phyloP scores from a whole-genome alignment of 1,140 invertebrate genomes.

The Pemphigus obesinymphae region DNA sequence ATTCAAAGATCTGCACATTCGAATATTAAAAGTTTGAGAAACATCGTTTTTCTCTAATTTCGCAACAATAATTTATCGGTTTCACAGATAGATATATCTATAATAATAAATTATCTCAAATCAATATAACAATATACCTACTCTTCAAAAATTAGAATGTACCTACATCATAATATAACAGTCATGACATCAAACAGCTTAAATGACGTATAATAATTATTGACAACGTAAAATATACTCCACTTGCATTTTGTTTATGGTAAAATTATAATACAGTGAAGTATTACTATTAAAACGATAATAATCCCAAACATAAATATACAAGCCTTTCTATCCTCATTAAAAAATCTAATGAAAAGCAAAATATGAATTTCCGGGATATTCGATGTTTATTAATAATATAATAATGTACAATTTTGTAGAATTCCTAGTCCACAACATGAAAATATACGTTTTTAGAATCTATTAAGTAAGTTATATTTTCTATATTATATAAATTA shows the following conservation, averaged over 20 bases:
- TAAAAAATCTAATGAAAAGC: conserved; percentile 3
- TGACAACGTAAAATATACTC: not conserved
- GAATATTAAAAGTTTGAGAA: not conserved
- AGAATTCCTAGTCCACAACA: not conserved
- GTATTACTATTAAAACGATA: not conserved
- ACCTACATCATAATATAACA: too few species aligned
- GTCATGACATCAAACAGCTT: not conserved
- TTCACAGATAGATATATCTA: not conserved
- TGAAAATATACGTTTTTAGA: not conserved
- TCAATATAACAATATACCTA: too few species aligned
- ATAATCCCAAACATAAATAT: not conserved
- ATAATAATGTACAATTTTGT: not conserved
- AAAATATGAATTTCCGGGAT: not conserved
- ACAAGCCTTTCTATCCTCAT: not conserved
- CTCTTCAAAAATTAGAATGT: too few species aligned
- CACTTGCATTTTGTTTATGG: not conserved
- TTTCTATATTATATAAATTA: too few species aligned
- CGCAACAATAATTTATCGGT: not conserved
- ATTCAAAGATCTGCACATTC: not conserved
- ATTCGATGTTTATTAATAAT: not conserved
- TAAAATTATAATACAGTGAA: not conserved
- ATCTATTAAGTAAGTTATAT: too few species aligned
- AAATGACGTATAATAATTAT: too few species aligned
- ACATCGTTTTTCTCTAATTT: not conserved
- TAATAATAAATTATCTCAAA: not conserved